phyloP scores from a whole-genome alignment of 2,888 invertebrate species.

The Malthinus flaveolus region DNA sequence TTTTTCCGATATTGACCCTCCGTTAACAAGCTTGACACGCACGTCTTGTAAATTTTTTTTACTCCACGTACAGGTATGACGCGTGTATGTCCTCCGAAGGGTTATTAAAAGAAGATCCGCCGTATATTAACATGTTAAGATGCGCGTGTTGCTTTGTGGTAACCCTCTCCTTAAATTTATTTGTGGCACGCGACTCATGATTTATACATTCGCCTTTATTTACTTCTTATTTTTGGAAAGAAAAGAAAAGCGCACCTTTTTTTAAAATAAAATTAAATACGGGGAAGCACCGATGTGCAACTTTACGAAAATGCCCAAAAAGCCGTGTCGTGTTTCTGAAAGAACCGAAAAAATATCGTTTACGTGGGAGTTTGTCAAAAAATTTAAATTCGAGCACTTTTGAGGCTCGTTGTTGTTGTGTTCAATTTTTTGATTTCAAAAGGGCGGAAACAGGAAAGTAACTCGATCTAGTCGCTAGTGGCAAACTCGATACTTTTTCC shows the following conservation, averaged over 20 bases:
- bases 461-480: constrained; percentile 5
- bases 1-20: constrained; percentile 22
- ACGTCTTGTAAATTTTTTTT: constrained; percentile 7
- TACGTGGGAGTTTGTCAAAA: too few species aligned
- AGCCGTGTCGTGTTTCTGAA: background rate
- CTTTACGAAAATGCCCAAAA: background rate
- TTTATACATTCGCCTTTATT: constrained; percentile 9
- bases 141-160: constrained; percentile 34
- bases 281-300: background rate
- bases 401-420: too few species aligned
- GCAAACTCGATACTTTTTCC: constrained; percentile 7
- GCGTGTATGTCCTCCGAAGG: constrained; percentile 38
- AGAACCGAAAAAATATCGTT: too few species aligned
- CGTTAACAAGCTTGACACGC: constrained; percentile 19
- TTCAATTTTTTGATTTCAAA: background rate
- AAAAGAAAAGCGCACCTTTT: background rate
- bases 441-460: constrained; percentile 17
- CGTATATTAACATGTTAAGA: constrained; percentile 32
- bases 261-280: too few species aligned
- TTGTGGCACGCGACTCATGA: constrained; percentile 33
- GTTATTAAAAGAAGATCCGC: constrained; percentile 47
- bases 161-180: constrained; percentile 33
- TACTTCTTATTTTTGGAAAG: background rate
- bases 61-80: constrained; percentile 35
- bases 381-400: background rate